These are phyloP conservation scores for Cryptocephalus primarius DNA, from an alignment of 2,888 invertebrate species.

Conservation along the genomic window DNA sequence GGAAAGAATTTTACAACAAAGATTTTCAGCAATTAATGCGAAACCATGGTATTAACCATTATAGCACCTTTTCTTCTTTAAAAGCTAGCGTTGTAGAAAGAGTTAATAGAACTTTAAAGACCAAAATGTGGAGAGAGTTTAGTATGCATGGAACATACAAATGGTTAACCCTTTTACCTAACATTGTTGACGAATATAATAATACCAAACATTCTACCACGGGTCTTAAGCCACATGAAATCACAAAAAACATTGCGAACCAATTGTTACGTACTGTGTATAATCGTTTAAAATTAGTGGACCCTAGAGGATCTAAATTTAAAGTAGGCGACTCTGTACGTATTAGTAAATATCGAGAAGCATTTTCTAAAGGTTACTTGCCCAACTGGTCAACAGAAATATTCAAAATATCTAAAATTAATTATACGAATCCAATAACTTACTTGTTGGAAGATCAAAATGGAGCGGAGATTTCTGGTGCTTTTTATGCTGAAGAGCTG, in stretches of 20 bases:
- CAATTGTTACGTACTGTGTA: constrained; percentile 14
- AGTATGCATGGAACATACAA: constrained; percentile 21
- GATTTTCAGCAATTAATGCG: constrained; percentile 17
- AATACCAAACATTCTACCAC: constrained; percentile 26
- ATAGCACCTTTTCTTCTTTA: constrained; percentile 11
- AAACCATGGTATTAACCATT: constrained; percentile 17
- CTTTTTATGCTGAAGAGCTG: constrained; percentile 18
- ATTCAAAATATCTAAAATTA: constrained; percentile 22
- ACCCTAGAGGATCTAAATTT: constrained; percentile 6
- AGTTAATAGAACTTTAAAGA: constrained; percentile 18
- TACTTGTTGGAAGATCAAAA: constrained; percentile 21
- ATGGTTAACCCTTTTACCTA: constrained; percentile 15
- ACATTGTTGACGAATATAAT: constrained; percentile 21
- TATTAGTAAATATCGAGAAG: constrained; percentile 21
- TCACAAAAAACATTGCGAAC: constrained; percentile 24
- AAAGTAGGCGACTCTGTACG: constrained; percentile 16
- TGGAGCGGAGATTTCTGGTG: constrained; percentile 15
- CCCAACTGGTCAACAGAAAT: constrained; percentile 28
- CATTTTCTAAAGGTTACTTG: constrained; percentile 27
- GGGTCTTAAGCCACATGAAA: constrained; percentile 23
- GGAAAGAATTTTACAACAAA: constrained; percentile 23
- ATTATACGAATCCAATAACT: constrained; percentile 22
- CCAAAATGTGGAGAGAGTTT: constrained; percentile 21
- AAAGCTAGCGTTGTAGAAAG: constrained; percentile 17
- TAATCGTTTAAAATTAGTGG: constrained; percentile 16